These are phyloP conservation scores for Mizuhopecten yessoensis DNA, from an alignment of 1,140 invertebrate species.

Conservation along the genomic window DNA sequence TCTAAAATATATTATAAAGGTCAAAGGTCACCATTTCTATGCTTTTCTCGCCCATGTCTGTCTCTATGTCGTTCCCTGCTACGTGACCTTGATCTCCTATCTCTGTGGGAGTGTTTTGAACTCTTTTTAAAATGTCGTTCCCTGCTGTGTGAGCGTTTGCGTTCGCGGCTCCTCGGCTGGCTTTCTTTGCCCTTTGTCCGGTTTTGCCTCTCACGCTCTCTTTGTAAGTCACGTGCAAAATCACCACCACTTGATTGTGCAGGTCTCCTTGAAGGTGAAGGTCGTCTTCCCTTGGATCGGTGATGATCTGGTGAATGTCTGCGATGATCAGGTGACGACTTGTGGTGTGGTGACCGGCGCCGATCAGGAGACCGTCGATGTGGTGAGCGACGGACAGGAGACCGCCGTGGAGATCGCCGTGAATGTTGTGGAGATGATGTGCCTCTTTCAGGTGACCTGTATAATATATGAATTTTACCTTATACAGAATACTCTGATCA, in stretches of 20 bases:
- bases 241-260: slow-evolving; percentile 59
- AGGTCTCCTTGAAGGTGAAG: slow-evolving; percentile 43
- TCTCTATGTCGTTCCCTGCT: slow-evolving; percentile 18
- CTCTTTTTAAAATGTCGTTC: slow-evolving; percentile 43
- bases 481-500: too few species aligned
- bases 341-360: background rate
- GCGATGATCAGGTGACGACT: background rate
- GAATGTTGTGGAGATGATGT: slow-evolving; percentile 49
- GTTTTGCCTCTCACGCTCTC: slow-evolving; percentile 76
- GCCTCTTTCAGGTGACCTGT: slow-evolving; percentile 7
- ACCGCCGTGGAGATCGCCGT: slow-evolving; percentile 45
- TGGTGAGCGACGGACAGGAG: slow-evolving; percentile 51
- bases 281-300: background rate
- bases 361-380: background rate
- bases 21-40: background rate
- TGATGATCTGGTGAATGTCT: slow-evolving; percentile 32
- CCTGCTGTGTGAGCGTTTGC: background rate
- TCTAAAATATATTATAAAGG: background rate
- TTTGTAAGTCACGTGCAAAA: slow-evolving; percentile 75
- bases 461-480: too few species aligned
- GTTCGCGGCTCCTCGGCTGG: slow-evolving; percentile 4
- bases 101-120: slow-evolving; percentile 43
- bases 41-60: background rate
- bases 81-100: slow-evolving; percentile 59
- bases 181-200: slow-evolving; percentile 65